A percentile compares a stretch with the other conserved stretches of the same genome.
Evolutionary conservation across 1,140 invertebrate species (phyloP).

Genomic region (Geopemphigus sp.): DNA sequence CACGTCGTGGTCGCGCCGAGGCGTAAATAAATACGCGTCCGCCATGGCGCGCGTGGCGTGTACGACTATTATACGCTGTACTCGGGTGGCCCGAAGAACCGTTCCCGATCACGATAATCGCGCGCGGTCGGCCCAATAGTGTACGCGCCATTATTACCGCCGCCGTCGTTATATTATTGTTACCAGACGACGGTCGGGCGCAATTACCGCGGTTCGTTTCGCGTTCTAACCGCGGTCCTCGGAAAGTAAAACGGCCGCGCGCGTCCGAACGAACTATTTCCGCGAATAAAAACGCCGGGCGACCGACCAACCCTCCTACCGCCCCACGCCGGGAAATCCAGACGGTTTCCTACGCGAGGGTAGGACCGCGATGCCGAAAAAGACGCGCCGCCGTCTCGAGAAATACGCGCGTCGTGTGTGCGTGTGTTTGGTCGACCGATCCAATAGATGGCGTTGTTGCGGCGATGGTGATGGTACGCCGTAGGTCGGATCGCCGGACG

Average conservation of each 20-base stretch:
- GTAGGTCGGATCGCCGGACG: not conserved
- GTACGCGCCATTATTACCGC: not conserved
- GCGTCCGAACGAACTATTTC: too few species aligned
- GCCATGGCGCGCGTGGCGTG: too few species aligned
- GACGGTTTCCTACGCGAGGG: too few species aligned
- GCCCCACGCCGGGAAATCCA: too few species aligned
- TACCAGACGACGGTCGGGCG: not conserved
- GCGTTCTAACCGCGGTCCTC: not conserved
- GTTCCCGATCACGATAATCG: not conserved
- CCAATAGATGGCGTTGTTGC: conserved; percentile 9
- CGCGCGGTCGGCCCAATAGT: not conserved
- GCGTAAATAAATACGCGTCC: too few species aligned
- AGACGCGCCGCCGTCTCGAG: not conserved
- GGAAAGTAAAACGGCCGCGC: too few species aligned
- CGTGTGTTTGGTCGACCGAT: not conserved
- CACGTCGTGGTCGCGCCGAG: too few species aligned
- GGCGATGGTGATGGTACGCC: not conserved
- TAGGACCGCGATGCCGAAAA: not conserved
- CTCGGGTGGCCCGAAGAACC: too few species aligned
- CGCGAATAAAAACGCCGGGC: not conserved
- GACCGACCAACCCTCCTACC: not conserved
- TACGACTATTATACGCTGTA: too few species aligned
- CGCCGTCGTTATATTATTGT: not conserved
- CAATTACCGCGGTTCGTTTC: conserved; percentile 25
- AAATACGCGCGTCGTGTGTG: not conserved